Base-by-base conservation (phyloP, 2,113 vertebrate genomes). In the Hippocampus comes region DNA sequence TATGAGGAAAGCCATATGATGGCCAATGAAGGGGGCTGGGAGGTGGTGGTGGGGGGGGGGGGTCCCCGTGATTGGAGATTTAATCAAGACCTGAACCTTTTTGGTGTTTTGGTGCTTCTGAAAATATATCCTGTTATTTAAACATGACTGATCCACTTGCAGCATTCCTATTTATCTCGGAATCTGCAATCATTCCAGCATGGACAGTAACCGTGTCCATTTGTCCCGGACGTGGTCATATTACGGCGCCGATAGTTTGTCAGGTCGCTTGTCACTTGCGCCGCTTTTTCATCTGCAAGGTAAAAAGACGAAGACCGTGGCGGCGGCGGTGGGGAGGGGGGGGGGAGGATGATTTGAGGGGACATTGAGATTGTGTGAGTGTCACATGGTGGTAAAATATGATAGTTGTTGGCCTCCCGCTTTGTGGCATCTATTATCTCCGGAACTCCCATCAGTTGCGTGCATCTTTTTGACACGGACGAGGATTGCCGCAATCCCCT, bases 391-490 rank as follows among this genome's bases (percentile, higher is more conserved):
- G 21, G 21, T 56, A 80, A 83, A 93, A 93, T 87, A 92, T 92
- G 89, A 90, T 89, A 85, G 87, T 91, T 91, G 84, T 79, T 77
- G 85, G 90, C 92, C 92, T 92, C 92, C 83, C 74, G 82, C 75
- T 84, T 89, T 91, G 89, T 92, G 89, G 87, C 91, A 92, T 93
- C 94, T 38, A 38, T 38, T 91, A 82, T 94, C 85, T 87, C 89
- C 89, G 83, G 86, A 78, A 76, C 81, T 87, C 34, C 82, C 84
- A 85, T 85, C 81, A 75, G 56, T 65, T 76, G 20, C 10, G 42
- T 60, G 59, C 64, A 38, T 73, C 79, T 71, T 67, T 60, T 87
- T 91, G 89, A 92, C 88, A 93, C 93, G 73, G 78, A 78, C 14
- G 14, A 81, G 76, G 67, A 80, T 77, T 74, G 75, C 76, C 67